Base-by-base conservation (phyloP, 2,888 invertebrate species). In the Halictus quadricinctus region DNA sequence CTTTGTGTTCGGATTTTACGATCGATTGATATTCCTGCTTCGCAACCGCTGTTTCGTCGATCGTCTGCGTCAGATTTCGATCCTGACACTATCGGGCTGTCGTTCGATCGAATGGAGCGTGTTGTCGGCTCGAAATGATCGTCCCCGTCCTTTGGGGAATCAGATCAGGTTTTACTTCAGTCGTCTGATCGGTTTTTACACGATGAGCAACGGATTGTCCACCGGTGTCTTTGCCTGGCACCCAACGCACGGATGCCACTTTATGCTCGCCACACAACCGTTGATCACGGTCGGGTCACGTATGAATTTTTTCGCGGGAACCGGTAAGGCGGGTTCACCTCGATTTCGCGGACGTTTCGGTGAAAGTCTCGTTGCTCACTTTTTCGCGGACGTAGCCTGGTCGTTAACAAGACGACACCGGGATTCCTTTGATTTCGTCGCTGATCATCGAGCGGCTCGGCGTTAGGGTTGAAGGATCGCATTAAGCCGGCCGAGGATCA, bases 281-380 rank as follows among this genome's bases (percentile, higher is more conserved):
- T 74, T 79, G 85, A 88, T 83, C 86, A 83, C 83, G 77, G 83
- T 78, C 88, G 89, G 91, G 88, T 91, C 91, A 91, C 92, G 92
- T 92, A 92, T 92, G 86, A 90, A 92, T 90, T 92, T 93, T 93
- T 92, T 92, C 91, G 90, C 90, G 82, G 73, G 83, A 92, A 92
- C 93, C 92, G 92, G 92, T 92, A 91, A 86, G 87, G 89, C 91
- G 87, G 90, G 92, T 90, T 91, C 90, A 83, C 90, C 89, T 90
- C 90, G 90, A 91, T 92, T 92, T 92, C 88, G 88, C 90, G 89
- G 66, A 85, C 82, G 88, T 88, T 90, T 89, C 86, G 88, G 89
- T 85, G 89, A 88, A 88, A 88, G 86, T 89, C 73, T 81, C 80
- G 79, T 69, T 73, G 84, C 77, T 88, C 74, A 48, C 86, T 89